Evolutionary conservation across 2,888 invertebrate genomes (phyloP), one percentile per base, ranked within the genome.

Genomic region (Trisateles emortualis): DNA sequence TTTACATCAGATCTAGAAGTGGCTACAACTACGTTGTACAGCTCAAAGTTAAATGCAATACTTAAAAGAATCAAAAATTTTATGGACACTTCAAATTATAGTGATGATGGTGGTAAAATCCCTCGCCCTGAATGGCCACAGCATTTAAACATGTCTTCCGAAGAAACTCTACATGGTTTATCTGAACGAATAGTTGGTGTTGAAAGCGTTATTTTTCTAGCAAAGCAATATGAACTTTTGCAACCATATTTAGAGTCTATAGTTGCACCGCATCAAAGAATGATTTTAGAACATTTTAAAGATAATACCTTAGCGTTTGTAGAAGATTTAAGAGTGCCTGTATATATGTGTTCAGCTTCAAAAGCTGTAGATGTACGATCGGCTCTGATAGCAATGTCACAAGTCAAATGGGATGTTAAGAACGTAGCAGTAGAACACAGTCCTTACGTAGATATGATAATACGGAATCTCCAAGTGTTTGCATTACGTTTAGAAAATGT

Each of bases 361-460:
- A 95, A 95, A 76, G 94, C 96, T 0, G 95, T 99, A 5, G 96
- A 98, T 80, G 94, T 96, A 4, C 94, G 96, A 32, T 94, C 95
- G 11, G 95, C 97, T 24, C 87, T 99, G 6, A 93, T 95, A 56
- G 94, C 96, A n/a, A 99, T 99, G 96, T 96, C 97, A 48, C 96
- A 96, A 87, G 98, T 99, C 0, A 96, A 97, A 84, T 99, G 99
- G 99, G 95, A 98, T 88, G 95, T 99, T 54, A 98, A 97, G 92
- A 98, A 97, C 74, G 98, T 99, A 0, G 98, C 97, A 89, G 98
- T 97, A 0, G 97, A 99, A 74, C 99, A 99, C 81, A 99, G 97
- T 78, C 90, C 94, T 1, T 99, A 99, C 81, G 95, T 97, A 9
- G 97, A 98, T 72, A 94, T 95, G 78, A 92, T 97, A 42, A 93